A percentile compares a stretch with the other conserved stretches of the same genome.
Conservation (phyloP, 2,113 vertebrate species). For the Bombycilla garrulus region DNA sequence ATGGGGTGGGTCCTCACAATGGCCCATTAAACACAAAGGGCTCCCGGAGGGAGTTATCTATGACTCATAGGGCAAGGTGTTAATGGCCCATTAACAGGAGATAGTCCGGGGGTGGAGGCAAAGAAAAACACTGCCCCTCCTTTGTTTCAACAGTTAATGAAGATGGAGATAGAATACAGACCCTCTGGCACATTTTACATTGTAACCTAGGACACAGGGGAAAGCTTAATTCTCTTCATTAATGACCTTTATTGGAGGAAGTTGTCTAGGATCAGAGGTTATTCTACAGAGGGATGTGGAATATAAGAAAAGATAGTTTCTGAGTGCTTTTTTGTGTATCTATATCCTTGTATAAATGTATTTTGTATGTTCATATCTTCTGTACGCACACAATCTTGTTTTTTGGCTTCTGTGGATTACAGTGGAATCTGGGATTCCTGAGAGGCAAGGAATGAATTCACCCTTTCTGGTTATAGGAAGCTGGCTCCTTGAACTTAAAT, state of each 20-base stretch:
- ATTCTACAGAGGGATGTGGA: background rate
- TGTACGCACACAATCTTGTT: background rate
- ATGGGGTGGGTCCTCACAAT: no score
- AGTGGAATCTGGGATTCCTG: background rate
- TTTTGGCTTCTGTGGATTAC: background rate
- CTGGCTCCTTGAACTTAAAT: background rate
- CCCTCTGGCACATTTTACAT: no score
- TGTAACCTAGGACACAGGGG: no score
- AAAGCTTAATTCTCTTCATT: background rate
- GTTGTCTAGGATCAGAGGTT: background rate
- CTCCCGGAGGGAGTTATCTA: no score
- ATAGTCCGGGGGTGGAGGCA: no score
- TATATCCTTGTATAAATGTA: background rate
- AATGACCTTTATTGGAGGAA: background rate
- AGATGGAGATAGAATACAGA: no score
- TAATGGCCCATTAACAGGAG: no score
- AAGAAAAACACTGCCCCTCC: no score
- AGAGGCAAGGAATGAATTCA: background rate
- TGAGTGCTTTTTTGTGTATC: background rate
- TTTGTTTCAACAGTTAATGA: no score
- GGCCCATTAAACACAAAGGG: no score
- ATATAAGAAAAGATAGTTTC: background rate
- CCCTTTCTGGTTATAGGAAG: background rate
- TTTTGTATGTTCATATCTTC: background rate
- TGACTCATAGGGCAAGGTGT: no score